phyloP scores from a whole-genome alignment of 2,113 vertebrate genomes.

The Hemibagrus wyckioides region DNA sequence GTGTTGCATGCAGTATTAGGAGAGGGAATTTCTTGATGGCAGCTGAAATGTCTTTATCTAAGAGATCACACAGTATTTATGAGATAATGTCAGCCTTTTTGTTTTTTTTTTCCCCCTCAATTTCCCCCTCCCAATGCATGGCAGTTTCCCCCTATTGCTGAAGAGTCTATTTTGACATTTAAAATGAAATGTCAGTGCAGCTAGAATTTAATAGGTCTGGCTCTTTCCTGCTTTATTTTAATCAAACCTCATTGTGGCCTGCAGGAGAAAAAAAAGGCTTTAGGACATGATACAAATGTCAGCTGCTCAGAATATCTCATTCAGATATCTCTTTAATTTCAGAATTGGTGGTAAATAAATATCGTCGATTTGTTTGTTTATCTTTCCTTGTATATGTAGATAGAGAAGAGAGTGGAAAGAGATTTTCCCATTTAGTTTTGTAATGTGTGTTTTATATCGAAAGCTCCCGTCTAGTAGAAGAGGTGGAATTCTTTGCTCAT shows the following conservation, averaged over 20 bases:
- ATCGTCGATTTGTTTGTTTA: constrained; percentile 38
- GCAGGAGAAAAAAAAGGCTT: constrained; percentile 24
- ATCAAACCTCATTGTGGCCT: constrained; percentile 45
- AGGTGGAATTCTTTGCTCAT: constrained; percentile 44
- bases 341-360: constrained; percentile 42
- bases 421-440: constrained; percentile 29
- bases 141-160: constrained; percentile 14
- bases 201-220: constrained; percentile 46
- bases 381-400: constrained; percentile 21
- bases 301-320: constrained; percentile 43
- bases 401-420: neutral
- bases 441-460: constrained; percentile 46
- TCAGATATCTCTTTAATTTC: constrained; percentile 32
- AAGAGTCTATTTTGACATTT: constrained; percentile 58
- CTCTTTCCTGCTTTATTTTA: constrained; percentile 42
- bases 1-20: neutral
- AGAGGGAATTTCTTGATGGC: constrained; percentile 27
- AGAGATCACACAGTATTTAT: constrained; percentile 44
- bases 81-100: constrained; percentile 51
- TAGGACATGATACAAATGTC: constrained; percentile 53
- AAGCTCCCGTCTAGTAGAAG: constrained; percentile 16
- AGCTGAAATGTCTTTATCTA: constrained; percentile 48
- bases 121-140: neutral
- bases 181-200: constrained; percentile 55
- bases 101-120: neutral